These are phyloP conservation scores for Macrophya alboannulata DNA, from an alignment of 2,888 invertebrate genomes.

Conservation along the genomic window DNA sequence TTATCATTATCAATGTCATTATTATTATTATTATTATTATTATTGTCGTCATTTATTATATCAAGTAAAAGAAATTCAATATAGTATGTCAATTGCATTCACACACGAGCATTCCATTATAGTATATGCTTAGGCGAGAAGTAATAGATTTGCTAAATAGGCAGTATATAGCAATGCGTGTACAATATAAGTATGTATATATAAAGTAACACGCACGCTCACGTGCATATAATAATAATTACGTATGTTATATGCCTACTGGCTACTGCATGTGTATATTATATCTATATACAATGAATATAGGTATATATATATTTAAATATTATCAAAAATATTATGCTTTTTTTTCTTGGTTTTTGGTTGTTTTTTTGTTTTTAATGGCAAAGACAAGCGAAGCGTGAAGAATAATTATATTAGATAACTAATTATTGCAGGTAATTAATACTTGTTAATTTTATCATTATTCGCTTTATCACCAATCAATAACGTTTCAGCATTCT, in stretches of 20 bases:
- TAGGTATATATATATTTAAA: not conserved
- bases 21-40: not conserved
- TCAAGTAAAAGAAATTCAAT: conserved; percentile 15
- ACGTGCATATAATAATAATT: conserved; percentile 7
- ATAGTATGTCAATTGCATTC: conserved; percentile 5
- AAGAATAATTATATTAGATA: not conserved
- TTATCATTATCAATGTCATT: not conserved
- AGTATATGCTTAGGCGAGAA: not conserved
- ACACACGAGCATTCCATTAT: conserved; percentile 40
- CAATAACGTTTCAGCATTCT: not conserved
- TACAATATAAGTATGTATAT: not conserved
- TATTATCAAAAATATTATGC: not conserved
- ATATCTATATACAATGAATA: not conserved
- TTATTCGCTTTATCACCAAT: conserved; percentile 18
- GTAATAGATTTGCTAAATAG: conserved; percentile 7
- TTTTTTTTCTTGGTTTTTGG: not conserved
- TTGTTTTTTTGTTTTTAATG: not conserved
- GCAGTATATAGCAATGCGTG: not conserved
- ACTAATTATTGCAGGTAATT: conserved; percentile 14
- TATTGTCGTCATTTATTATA: not conserved
- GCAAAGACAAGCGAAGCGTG: conserved; percentile 41
- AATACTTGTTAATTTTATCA: not conserved
- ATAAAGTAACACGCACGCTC: not conserved
- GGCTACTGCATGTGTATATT: conserved; percentile 12
- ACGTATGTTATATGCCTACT: not conserved